Evolutionary conservation across 2,113 vertebrate genomes (phyloP), one percentile per base, ranked within the genome.

Genomic region (Aythya baeri): DNA sequence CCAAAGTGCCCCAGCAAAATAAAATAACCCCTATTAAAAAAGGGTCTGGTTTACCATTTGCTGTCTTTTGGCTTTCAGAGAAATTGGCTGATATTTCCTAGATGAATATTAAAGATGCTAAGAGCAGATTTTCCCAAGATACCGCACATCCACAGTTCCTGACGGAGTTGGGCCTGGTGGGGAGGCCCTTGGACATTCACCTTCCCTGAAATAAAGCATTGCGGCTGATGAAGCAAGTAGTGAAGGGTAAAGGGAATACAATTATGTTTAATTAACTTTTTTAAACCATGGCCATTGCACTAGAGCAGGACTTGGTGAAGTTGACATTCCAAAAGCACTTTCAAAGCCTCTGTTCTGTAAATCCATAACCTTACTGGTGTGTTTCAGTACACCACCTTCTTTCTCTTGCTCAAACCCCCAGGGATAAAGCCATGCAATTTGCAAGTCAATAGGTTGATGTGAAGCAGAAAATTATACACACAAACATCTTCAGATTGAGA

Each of bases 201-300:
- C 25, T 20, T 15, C n/a, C 46, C 44, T 22, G 18, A 70, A 78
- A 63, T 49, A 27, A 43, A 61, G 15, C 46, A 46, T 8, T 32
- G 46, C n/a, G 49, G 36, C 9, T 57, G 58, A n/a, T 6, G 34
- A 63, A 65, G 25, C 26, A 74, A 75, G 34, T n/a, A 58, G 43
- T 1, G 9, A 54, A 46, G 59, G 83, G 27, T 2, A 4, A 73
- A 58, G 11, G 34, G 29, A 36, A 59, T n/a, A 43, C 15, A 61
- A 8, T 5, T 46, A 52, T 0, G 1, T 20, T 17, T 1, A 46
- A 43, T 22, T 75, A 26, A 36, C 26, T 67, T 44, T 10, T 38
- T 20, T 4, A 25, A 82, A 32, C 66, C 11, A 8, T 3, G 17
- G 32, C 7, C 49, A 29, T 7, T 25, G 38, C 27, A 34, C 17